Evolutionary conservation across 2,797 vertebrate species (phyloP), one percentile per base, ranked within the genome.

Genomic region (Paguma larvata): DNA sequence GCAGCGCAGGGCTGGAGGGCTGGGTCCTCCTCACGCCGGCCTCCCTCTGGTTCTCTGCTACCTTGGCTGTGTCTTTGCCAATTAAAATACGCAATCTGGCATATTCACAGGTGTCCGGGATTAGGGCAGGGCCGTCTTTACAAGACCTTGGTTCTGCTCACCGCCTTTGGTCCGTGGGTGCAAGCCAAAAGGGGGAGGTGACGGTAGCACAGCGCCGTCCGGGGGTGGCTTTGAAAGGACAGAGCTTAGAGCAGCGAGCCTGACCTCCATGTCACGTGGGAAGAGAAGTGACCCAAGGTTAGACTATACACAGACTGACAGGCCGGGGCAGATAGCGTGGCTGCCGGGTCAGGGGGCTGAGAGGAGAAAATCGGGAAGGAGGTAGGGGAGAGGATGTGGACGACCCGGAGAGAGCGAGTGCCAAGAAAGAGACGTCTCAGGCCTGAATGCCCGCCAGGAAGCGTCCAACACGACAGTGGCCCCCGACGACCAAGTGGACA

Each of bases 171-270:
- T 3, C 21, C 5, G 34, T 3, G 48, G 53, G 32, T 44, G 7
- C 34, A 51, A 51, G 9, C 53, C 67, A 6, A 30, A 65, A 14
- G 18, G 1, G 19, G 30, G 82, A 16, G 0, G 13, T 30, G 38
- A 23, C 63, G 1, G 0, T 3, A 4, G 12, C 0, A 0, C 13
- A 67, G 32, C 8, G 34, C 30, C 32, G 21, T 41, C 62, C n/a
- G 27, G 59, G 65, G 46, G 10, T 51, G 82, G 59, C 73, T 78
- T 23, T 67, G 62, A 79, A 59, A 51, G 59, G 41, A 75, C 77
- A 19, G 19, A 44, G 16, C 48, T n/a, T 62, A 2, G 23, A 62
- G 30, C 2, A 7, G 59, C 15, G 63, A 23, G 34, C 38, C 48
- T 19, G 6, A 6, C 2, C 30, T 5, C 8, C 41, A 5, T 5